phyloP scores from a whole-genome alignment of 2,797 vertebrate genomes.

The Borostomias antarcticus region DNA sequence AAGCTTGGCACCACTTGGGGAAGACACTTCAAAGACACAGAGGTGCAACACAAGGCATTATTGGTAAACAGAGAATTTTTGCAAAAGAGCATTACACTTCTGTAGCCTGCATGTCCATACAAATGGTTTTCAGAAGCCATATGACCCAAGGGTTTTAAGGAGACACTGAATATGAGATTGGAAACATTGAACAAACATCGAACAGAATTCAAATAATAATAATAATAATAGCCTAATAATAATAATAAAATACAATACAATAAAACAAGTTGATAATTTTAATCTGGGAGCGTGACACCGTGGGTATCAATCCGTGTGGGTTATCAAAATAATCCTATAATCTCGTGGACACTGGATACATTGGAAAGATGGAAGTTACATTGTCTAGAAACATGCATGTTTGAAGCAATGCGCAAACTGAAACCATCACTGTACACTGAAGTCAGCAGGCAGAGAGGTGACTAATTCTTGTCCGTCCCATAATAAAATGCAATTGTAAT shows the following conservation, averaged over 20 bases:
- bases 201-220: no score
- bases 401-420: no score
- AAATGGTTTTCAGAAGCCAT: neutral
- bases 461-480: no score
- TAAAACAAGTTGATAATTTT: neutral
- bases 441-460: no score
- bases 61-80: neutral
- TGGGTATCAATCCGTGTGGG: neutral
- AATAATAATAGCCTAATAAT: no score
- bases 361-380: no score
- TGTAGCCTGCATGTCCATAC: neutral
- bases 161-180: neutral
- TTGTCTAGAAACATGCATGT: no score
- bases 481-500: neutral
- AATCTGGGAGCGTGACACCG: neutral
- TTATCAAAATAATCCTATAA: no score
- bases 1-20: conserved; percentile 36
- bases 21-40: conserved; percentile 25
- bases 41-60: neutral
- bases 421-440: no score
- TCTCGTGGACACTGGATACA: no score
- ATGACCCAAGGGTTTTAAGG: neutral
- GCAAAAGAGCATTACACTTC: neutral
- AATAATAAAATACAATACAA: no score
- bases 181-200: neutral